Conservation (phyloP, 2,797 vertebrate genomes). For the Epinephelus awoara region DNA sequence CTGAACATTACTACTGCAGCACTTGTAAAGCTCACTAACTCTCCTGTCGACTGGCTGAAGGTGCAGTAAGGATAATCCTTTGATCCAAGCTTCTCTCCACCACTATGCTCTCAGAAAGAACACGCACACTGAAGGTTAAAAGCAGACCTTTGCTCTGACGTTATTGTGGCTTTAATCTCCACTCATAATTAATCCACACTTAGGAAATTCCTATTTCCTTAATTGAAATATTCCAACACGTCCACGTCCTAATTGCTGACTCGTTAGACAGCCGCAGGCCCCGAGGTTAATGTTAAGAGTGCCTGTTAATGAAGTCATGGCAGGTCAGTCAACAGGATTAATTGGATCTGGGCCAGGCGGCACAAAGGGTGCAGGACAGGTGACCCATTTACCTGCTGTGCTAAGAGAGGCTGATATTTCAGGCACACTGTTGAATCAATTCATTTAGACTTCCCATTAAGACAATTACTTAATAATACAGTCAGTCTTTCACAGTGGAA, state of each 20-base stretch:
- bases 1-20: background rate
- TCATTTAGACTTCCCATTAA: constrained; percentile 29
- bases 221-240: constrained; percentile 55
- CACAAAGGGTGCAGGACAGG: constrained; percentile 46
- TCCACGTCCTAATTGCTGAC: constrained; percentile 46
- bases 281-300: constrained; percentile 60
- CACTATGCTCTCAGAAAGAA: constrained; percentile 14
- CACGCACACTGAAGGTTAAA: constrained; percentile 14
- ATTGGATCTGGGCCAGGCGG: constrained; percentile 62
- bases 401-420: constrained; percentile 37
- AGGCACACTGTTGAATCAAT: constrained; percentile 26
- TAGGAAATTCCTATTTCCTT: constrained; percentile 27
- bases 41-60: constrained; percentile 55
- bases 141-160: constrained; percentile 31
- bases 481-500: background rate
- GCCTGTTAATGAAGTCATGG: constrained; percentile 69
- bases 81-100: constrained; percentile 70
- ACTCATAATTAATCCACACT: constrained; percentile 28
- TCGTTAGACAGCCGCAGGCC: constrained; percentile 42
- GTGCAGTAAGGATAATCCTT: constrained; percentile 73
- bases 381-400: constrained; percentile 53
- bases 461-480: constrained; percentile 24
- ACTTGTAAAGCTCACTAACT: constrained; percentile 31
- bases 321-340: constrained; percentile 75
- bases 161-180: constrained; percentile 28